Percentiles rank a stretch among this genome's conserved stretches.
phyloP scores from a whole-genome alignment of 2,888 invertebrate genomes.

The Drosophila cognata region DNA sequence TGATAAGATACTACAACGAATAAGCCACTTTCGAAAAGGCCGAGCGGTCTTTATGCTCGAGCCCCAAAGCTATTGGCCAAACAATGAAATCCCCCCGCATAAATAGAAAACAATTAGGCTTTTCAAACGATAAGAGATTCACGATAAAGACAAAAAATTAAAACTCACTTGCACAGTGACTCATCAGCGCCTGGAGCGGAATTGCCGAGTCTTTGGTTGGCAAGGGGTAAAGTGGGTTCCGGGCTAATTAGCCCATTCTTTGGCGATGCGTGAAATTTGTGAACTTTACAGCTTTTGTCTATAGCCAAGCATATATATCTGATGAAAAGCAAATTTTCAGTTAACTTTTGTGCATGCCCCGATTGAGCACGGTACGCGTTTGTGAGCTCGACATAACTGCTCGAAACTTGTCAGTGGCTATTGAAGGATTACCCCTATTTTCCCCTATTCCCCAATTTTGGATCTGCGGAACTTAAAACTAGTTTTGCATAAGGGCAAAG shows the following conservation, averaged over 20 bases:
- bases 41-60: slow-evolving; percentile 25
- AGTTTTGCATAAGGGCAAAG: not conserved
- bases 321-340: slow-evolving; percentile 59
- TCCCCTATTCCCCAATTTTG: not conserved
- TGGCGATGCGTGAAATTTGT: slow-evolving; percentile 67
- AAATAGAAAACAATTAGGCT: slow-evolving; percentile 79
- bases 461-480: not conserved
- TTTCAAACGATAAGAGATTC: slow-evolving; percentile 67
- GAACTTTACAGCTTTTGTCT: slow-evolving; percentile 65
- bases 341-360: slow-evolving; percentile 3
- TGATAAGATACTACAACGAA: slow-evolving; percentile 40
- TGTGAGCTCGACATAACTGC: slow-evolving; percentile 4
- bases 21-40: slow-evolving; percentile 24
- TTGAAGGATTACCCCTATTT: not conserved
- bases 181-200: slow-evolving; percentile 45
- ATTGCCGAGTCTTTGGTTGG: not conserved
- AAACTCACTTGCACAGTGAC: slow-evolving; percentile 46
- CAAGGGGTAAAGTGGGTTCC: slow-evolving; percentile 11
- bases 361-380: slow-evolving; percentile 7
- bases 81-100: slow-evolving; percentile 69
- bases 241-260: slow-evolving; percentile 58
- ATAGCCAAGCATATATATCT: slow-evolving; percentile 46
- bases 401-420: slow-evolving; percentile 3
- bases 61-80: slow-evolving; percentile 62
- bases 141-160: slow-evolving; percentile 55